These are phyloP conservation scores for Muricea muricata DNA, from an alignment of 92 coral and sea anemone species.

Conservation along the genomic window DNA sequence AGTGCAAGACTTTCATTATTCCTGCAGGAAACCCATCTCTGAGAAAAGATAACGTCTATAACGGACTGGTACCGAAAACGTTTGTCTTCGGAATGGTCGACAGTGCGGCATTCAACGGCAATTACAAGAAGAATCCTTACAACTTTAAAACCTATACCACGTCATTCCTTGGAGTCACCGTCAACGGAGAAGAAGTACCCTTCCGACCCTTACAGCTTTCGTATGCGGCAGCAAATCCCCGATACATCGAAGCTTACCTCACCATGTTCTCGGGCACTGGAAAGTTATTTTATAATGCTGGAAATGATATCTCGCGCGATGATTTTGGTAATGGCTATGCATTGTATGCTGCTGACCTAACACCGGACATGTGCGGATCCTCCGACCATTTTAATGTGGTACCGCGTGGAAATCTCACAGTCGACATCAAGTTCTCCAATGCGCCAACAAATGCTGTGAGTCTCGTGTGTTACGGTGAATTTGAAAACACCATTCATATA, in stretches of 20 bases:
- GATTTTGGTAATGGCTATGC: slow-evolving; percentile 47
- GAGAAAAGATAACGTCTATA: slow-evolving; percentile 53
- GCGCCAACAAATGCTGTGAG: neutral
- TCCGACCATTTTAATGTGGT: slow-evolving; percentile 15
- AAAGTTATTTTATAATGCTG: slow-evolving; percentile 42
- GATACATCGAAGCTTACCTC: slow-evolving; percentile 45
- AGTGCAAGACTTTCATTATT: neutral
- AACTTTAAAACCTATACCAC: slow-evolving; percentile 39
- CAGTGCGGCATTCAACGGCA: slow-evolving; percentile 54
- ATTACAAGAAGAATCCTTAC: slow-evolving; percentile 45
- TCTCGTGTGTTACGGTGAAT: slow-evolving; percentile 32
- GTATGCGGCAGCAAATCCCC: slow-evolving; percentile 23
- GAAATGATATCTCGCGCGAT: slow-evolving; percentile 52
- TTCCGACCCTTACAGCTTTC: slow-evolving; percentile 35
- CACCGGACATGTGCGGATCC: slow-evolving; percentile 28
- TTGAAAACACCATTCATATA: slow-evolving; percentile 42
- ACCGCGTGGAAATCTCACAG: neutral
- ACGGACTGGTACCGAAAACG: slow-evolving; percentile 52
- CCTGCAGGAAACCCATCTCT: neutral
- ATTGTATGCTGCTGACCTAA: slow-evolving; percentile 16
- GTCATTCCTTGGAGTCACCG: slow-evolving; percentile 39
- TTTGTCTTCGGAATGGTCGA: slow-evolving; percentile 58
- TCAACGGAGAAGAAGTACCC: slow-evolving; percentile 42
- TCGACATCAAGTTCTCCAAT: slow-evolving; percentile 23
- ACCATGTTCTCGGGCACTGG: slow-evolving; percentile 52